Evolutionary conservation across 2,113 vertebrate genomes (phyloP), one percentile per base, ranked within the genome.

Genomic region (Trochalopteron elliotii): DNA sequence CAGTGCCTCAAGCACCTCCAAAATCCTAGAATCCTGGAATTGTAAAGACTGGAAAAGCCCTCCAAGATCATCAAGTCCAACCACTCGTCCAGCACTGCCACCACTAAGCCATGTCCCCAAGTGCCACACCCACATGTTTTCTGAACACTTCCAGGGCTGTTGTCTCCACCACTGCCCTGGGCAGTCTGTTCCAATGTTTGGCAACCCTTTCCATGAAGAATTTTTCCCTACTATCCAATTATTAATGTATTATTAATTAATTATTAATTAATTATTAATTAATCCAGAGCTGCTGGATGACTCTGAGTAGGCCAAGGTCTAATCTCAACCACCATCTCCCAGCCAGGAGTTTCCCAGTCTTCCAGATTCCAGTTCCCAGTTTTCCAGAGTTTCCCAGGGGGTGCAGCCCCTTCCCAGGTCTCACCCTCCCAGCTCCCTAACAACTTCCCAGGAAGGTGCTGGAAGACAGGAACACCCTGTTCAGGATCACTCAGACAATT

Each of bases 71-170:
- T 23, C 9, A 18, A 20, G 11, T 53, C 20, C 28, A 75, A n/a
- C 19, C 45, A 40, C 9, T 39, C 13, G 55, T 39, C 24, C 69
- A 60, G 53, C 45, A 67, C 45, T 45, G 39, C 45, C 69, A 82
- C 53, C 77, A 30, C 28, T n/a, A 37, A 50, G 18, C 50, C 37
- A 14, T 8, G 22, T 45, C 60, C 53, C 77, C 53, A 53, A 1
- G 19, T 45, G 39, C 19, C 69, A 67, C 44, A 52, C 2, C 2
- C 37, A 50, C 31, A 20, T 0, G 0, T 17, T 8, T 52, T 67
- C 4, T 12, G 28, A n/a, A n/a, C 23, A 21, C 10, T 28, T 60
- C 45, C 61, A 67, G 45, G 13, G 45, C n/a, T 40, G 60, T 7
- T 21, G 24, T 39, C 28, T 59, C 69, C 60, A 65, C 10, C 60